phyloP scores from a whole-genome alignment of 2,888 invertebrate species.

The Drosophila neoperkinsi region DNA sequence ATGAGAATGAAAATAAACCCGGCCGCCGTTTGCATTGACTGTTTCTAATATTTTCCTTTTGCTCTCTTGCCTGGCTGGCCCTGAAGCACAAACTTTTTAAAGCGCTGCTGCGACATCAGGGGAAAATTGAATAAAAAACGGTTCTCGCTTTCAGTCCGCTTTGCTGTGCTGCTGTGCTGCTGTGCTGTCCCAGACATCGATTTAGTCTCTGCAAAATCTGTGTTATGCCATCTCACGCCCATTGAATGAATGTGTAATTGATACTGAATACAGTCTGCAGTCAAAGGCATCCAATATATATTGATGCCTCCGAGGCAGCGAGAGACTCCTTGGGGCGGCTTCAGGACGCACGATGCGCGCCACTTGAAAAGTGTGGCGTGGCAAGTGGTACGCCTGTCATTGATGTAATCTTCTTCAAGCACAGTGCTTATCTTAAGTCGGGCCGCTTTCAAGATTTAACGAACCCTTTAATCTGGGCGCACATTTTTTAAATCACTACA shows the following conservation, averaged over 20 bases:
- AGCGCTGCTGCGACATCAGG: slow-evolving; percentile 43
- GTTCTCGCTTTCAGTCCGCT: slow-evolving; percentile 52
- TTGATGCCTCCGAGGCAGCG: slow-evolving; percentile 32
- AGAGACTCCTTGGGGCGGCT: neutral
- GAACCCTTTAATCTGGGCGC: slow-evolving; percentile 19
- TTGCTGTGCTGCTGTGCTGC: neutral
- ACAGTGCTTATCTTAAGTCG: slow-evolving; percentile 30
- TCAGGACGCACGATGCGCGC: slow-evolving; percentile 1
- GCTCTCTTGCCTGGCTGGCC: slow-evolving; percentile 30
- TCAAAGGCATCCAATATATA: slow-evolving; percentile 60
- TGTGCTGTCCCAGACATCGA: slow-evolving; percentile 2
- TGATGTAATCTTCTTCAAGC: slow-evolving; percentile 42
- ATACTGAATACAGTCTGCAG: slow-evolving; percentile 68
- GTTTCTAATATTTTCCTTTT: slow-evolving; percentile 63
- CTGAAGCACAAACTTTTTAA: slow-evolving; percentile 58
- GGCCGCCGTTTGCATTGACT: slow-evolving; percentile 39
- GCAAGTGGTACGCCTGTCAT: slow-evolving; percentile 48
- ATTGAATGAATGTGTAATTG: slow-evolving; percentile 77
- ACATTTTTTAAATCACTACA: slow-evolving; percentile 12
- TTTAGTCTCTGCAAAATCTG: slow-evolving; percentile 55
- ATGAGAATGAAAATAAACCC: slow-evolving; percentile 19
- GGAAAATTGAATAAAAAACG: slow-evolving; percentile 76
- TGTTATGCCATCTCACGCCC: slow-evolving; percentile 46
- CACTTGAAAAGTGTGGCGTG: slow-evolving; percentile 20
- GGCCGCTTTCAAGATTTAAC: slow-evolving; percentile 35